Base-by-base conservation (phyloP, 2,888 invertebrate genomes). In the Caenorhabditis sp. region DNA sequence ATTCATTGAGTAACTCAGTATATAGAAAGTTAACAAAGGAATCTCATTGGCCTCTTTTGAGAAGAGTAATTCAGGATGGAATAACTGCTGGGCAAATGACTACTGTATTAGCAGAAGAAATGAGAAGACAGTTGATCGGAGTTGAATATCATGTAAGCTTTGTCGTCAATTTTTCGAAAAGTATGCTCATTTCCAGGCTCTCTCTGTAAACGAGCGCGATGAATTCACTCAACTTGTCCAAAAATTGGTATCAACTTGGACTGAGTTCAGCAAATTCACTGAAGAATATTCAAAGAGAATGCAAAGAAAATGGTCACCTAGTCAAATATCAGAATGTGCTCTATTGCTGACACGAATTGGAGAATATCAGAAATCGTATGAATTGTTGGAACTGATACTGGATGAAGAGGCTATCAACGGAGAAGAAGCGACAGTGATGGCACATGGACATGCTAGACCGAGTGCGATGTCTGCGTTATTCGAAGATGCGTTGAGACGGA, bases 211-310 rank as follows among this genome's bases (percentile, higher is more conserved):
- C 0, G 77, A 82, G 38, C 69, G 78, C 1, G 81, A 81, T 10
- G 70, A 80, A 54, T 83, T 59, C 73, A 64, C 63, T 1, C 31
- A 66, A 4, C 64, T 83, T 1, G 70, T 83, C 1, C 59, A 66
- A 50, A 70, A 74, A 52, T 31, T 83, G 52, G 79, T 80, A 5
- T 70, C 79, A 25, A 70, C 81, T 21, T 83, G 81, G 82, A 65
- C 78, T 14, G 84, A 85, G 63, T 76, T 79, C 67, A 71, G 77
- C 58, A 70, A 76, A 56, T 81, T 83, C 65, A 78, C 80, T 1
- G 72, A 82, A 31, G 72, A 74, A 21, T 53, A 59, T 20, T 25
- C 58, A n/a, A 63, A 73, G 49, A 27, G 77, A 49, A 21, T 77
- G 38, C 82, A 83, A 43, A 63, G 74, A 25, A 83, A 83, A 50